Percentiles rank a stretch among this genome's conserved stretches.
Conservation (phyloP, 64 coral and sea anemone genomes). For the Porites australiensis region DNA sequence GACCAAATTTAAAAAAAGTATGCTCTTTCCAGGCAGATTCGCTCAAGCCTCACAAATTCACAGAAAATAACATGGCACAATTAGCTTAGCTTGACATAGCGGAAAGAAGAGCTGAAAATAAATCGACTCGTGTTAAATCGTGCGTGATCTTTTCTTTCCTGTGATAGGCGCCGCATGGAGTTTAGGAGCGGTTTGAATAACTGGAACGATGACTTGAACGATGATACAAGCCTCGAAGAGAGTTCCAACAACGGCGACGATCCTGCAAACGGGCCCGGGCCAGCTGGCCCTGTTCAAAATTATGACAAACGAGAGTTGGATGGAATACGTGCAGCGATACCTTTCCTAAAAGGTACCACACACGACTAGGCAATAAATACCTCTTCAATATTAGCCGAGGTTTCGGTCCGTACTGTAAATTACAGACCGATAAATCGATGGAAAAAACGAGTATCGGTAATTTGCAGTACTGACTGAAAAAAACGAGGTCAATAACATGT, state of each 20-base stretch:
- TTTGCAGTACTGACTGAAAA: too few species aligned
- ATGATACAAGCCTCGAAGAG: neutral
- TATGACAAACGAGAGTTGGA: neutral
- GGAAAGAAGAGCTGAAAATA: neutral
- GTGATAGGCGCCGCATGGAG: constrained; percentile 15
- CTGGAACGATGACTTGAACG: neutral
- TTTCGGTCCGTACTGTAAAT: too few species aligned
- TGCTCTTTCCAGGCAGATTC: too few species aligned
- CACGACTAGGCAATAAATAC: too few species aligned
- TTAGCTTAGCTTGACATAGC: too few species aligned
- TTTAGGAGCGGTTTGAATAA: neutral
- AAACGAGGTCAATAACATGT: neutral
- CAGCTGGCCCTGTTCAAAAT: neutral
- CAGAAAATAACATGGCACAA: too few species aligned
- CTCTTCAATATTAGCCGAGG: too few species aligned
- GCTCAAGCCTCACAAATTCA: too few species aligned
- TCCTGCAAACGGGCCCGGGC: neutral
- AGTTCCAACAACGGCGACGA: neutral
- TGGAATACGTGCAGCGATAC: neutral
- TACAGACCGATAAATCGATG: too few species aligned
- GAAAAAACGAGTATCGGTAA: too few species aligned
- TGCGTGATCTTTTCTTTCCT: neutral
- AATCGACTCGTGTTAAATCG: neutral
- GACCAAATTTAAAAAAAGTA: too few species aligned
- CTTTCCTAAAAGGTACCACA: neutral